A percentile compares a stretch with the other conserved stretches of the same genome.
Conservation (phyloP, 2,888 invertebrate genomes). For the Nemurella pictetii region DNA sequence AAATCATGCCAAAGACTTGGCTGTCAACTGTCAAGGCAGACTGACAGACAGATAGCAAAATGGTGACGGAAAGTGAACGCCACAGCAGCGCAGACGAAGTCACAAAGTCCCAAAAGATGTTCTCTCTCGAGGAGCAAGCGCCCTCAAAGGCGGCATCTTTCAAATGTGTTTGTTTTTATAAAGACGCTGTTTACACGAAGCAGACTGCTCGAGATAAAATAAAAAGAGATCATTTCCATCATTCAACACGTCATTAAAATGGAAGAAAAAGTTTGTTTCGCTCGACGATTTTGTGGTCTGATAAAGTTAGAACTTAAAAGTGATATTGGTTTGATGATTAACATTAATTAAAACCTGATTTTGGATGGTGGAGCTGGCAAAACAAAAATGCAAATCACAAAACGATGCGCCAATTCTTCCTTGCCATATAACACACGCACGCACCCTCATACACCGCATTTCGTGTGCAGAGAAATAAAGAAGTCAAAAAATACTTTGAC, state of each 20-base stretch:
- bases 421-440: too few relatives aligned
- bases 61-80: neutral
- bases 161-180: slow-evolving; percentile 6
- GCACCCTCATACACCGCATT: neutral
- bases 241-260: neutral
- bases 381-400: too few relatives aligned
- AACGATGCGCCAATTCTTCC: too few relatives aligned
- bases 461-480: neutral
- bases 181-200: slow-evolving; percentile 9
- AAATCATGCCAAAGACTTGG: neutral
- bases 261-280: neutral
- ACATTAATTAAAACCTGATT: too few relatives aligned
- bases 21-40: neutral
- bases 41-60: neutral
- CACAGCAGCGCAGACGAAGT: neutral
- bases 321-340: neutral
- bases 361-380: too few relatives aligned
- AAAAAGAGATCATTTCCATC: slow-evolving; percentile 8
- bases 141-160: slow-evolving; percentile 25
- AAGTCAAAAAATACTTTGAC: neutral
- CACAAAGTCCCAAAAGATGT: too few relatives aligned
- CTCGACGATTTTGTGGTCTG: neutral
- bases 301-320: neutral
- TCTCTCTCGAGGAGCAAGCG: neutral
- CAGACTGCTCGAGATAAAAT: slow-evolving; percentile 10